Base-by-base conservation (phyloP, 2,888 invertebrate species). In the Phengaris arion region DNA sequence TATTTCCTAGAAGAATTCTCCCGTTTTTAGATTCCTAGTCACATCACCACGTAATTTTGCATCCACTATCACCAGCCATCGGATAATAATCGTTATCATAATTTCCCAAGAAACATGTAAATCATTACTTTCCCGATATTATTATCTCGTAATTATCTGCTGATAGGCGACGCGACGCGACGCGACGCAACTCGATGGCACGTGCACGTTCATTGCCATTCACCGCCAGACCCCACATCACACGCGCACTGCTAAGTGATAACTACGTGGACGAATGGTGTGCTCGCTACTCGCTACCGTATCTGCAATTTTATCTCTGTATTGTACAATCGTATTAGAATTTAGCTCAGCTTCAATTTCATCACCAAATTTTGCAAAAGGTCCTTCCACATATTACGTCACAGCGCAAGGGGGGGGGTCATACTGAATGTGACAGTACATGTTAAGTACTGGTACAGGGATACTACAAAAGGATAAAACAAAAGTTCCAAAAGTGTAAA, bases 141-240 rank as follows among this genome's bases (percentile, higher is more conserved):
- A 12, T 54, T 15, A 22, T 45, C 35, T 64, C 7, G 10, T 52
- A 52, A 52, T 52, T 12, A 52, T 59, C 59, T 59, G 10, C 0
- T 64, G 64, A 64, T 64, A 45, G 35, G 22, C 4, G 35, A 35
- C 4, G 35, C 15, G n/a, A 8, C 57, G 22, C 10, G 59, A 22
- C 64, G 22, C 4, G 35, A 35, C 4, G 35, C 15, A 8, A 8
- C 57, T 10, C 10, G 59, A 22, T 35, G 64, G 13, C 35, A 64
- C 64, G 64, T 64, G 64, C n/a, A n/a, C n/a, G 64, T 64, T 64
- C 64, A 45, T 35, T 64, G 35, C 35, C 64, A 59, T 15, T 35
- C 10, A 64, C 35, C 35, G 10, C 59, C 59, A 45, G 6, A 35
- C 12, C 22, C 59, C 59, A 45, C 35, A 64, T 64, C 22, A 64